Evolutionary conservation across 1,140 invertebrate genomes (phyloP), one percentile per base, ranked within the genome.

Genomic region (Callitettix versicolor): DNA sequence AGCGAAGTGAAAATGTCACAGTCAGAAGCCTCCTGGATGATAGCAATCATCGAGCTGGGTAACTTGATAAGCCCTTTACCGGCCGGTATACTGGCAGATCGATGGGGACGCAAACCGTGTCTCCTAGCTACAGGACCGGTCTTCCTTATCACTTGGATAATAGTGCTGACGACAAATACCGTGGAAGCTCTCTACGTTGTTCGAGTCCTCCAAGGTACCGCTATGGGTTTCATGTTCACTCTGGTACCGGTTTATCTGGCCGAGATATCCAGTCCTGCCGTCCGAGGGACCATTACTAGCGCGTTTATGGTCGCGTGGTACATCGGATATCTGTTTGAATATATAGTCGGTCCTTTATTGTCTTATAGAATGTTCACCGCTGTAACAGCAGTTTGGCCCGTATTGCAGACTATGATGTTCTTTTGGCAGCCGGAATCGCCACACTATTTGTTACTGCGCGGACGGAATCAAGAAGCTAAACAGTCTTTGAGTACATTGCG

Each of bases 351-450:
- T 0, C 80, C 87, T 0, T 84, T 72, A 62, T 73, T 87, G 0
- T 72, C 73, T 0, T 91, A 91, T 69, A 66, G 70, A 33, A 71
- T 70, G 2, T 73, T 88, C 14, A 81, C 84, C 56, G 77, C 84
- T 56, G 66, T 77, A 1, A 83, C 82, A 57, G 70, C 79, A 2
- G 67, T 71, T 0, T 62, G 83, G 36, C 81, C 82, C 0, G 61
- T 79, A 1, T 34, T 80, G 1, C 85, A 88, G 67, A 61, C 85
- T 0, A 55, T 76, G 0, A 79, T 82, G 58, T 85, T 86, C 70
- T 55, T 77, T 7, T 78, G 81, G 38, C 84, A 91, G 73, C 90
- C 90, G 0, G 91, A 94, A 65, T 85, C 85, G 43, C 91, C 91
- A 0, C 81, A 80, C 53, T 88, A 77, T 59, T 71, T 82, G 26